Percentiles rank a stretch among this genome's conserved stretches.
These are phyloP conservation scores for Halocaridina rubra DNA, from an alignment of 2,888 invertebrate species.

Conservation along the genomic window DNA sequence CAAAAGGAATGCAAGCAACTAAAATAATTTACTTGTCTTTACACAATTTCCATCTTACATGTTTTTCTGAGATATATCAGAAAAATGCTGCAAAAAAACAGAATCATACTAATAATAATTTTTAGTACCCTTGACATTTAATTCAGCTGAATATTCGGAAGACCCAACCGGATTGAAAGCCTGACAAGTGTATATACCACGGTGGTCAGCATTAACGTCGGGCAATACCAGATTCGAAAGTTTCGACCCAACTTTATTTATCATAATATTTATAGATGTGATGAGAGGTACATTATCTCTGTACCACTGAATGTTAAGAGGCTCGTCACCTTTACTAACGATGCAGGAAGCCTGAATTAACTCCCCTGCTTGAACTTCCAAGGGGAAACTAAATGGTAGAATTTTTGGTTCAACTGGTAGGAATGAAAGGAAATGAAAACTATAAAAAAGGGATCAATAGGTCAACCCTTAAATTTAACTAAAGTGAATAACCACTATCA, in stretches of 20 bases:
- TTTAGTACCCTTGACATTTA: constrained; percentile 60
- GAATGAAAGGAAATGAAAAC: not conserved
- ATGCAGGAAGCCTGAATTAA: constrained; percentile 57
- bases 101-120: constrained; percentile 10
- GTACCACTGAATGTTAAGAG: constrained; percentile 57
- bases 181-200: constrained; percentile 48
- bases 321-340: constrained; percentile 55
- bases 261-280: constrained; percentile 42
- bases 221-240: constrained; percentile 42
- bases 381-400: constrained; percentile 54
- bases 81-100: not conserved
- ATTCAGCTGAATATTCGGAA: constrained; percentile 38
- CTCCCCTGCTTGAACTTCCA: constrained; percentile 54
- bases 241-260: constrained; percentile 56
- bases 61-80: no score
- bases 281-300: constrained; percentile 47
- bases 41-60: no score
- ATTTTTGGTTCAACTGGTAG: constrained; percentile 52
- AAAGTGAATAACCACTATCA: no score
- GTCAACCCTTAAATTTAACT: not conserved
- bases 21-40: no score
- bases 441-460: not conserved
- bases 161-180: constrained; percentile 56
- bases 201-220: constrained; percentile 48
- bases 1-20: no score